Evolutionary conservation across 1,140 invertebrate genomes (phyloP), one percentile per base, ranked within the genome.

Genomic region (Anadara kagoshimensis): DNA sequence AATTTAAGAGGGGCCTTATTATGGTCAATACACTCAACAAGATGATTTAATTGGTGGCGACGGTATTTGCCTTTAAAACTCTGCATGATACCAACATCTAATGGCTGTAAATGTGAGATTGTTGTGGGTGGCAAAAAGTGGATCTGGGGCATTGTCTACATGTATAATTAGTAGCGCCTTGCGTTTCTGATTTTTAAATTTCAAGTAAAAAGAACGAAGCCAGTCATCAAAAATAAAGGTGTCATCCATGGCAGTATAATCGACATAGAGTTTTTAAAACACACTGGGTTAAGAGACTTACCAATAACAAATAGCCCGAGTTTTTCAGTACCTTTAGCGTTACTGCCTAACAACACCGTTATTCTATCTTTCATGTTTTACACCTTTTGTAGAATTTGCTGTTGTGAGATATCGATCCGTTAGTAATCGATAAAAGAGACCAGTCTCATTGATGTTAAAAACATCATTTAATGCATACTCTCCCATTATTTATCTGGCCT

Each of bases 31-130:
- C 45, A 53, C 5, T 53, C 11, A 10, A 49, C 44, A 47, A 24
- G 44, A 2, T 51, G 47, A 12, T 11, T 12, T 10, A 65, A 53
- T 16, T 65, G 63, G 16, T 36, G 16, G 11, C 43, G 51, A 16
- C 63, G 62, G 29, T 49, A 64, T 10, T 64, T 16, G 12, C 62
- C 36, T 36, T 64, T 64, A 49, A 7, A 64, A 20, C 45, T 24
- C 14, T 64, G 43, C 7, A 64, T 51, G n/a, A 64, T 64, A 29
- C 63, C 49, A 26, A 22, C 63, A 54, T 65, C 63, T 2, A 53
- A 20, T 18, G 63, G 63, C n/a, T n/a, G n/a, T n/a, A n/a, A n/a
- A n/a, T n/a, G n/a, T n/a, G n/a, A n/a, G n/a, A n/a, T n/a, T n/a
- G 47, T 65, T 45, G 8, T 24, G 26, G 22, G 49, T 7, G 63